Evolutionary conservation across 1,140 invertebrate species (phyloP).

Genomic region (Branchinecta lindahli): DNA sequence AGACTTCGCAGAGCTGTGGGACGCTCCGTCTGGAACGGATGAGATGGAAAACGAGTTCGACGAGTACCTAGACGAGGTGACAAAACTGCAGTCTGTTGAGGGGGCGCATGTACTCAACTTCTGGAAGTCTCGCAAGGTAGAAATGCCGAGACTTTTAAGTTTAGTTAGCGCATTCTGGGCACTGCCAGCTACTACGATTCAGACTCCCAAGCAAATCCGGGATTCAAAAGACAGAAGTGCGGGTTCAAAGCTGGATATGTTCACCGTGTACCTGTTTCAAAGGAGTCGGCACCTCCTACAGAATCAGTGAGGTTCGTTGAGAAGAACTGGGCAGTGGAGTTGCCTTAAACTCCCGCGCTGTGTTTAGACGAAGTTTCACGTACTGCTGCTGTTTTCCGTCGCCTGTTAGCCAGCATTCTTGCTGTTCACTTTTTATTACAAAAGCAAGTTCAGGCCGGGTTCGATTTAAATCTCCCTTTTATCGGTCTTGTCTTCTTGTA

Average conservation of each 20-base stretch:
- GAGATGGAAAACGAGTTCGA: neutral
- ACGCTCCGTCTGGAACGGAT: neutral
- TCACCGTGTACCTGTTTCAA: neutral
- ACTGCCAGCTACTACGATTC: neutral
- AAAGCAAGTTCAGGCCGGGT: too few relatives aligned
- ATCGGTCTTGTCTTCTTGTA: too few relatives aligned
- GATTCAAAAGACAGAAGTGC: neutral
- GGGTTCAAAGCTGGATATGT: neutral
- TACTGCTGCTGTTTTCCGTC: too few relatives aligned
- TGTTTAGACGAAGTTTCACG: too few relatives aligned
- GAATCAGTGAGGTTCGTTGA: too few relatives aligned
- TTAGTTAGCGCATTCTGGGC: neutral
- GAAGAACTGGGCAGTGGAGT: too few relatives aligned
- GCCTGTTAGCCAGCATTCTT: too few relatives aligned
- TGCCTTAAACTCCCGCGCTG: too few relatives aligned
- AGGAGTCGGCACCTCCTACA: neutral
- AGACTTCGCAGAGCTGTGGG: neutral
- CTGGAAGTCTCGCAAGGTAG: neutral
- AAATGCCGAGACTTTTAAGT: neutral
- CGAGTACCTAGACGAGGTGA: neutral
- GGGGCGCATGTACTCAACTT: neutral
- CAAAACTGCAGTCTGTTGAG: neutral
- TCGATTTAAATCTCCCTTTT: too few relatives aligned
- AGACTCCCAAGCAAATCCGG: neutral
- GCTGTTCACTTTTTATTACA: too few relatives aligned